Evolutionary conservation across 2,888 invertebrate species (phyloP).

Genomic region (Cataglyphis altisquamis): DNA sequence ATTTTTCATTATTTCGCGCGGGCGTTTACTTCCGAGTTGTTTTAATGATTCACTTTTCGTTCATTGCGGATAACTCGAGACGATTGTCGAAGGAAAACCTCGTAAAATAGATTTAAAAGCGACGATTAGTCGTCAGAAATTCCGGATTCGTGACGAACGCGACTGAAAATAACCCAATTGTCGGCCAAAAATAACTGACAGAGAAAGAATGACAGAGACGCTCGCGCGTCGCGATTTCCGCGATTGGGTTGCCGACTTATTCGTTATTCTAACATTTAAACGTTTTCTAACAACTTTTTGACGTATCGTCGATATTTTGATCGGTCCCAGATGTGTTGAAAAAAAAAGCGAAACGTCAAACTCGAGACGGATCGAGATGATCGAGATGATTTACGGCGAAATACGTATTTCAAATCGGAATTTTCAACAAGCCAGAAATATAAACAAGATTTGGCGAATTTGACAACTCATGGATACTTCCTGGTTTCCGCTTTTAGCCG

Average conservation of each 20-base stretch:
- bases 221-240: constrained; percentile 62
- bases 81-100: not conserved
- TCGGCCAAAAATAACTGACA: constrained; percentile 59
- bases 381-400: not conserved
- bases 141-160: constrained; percentile 61
- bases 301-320: constrained; percentile 61
- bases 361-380: not conserved
- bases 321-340: not conserved
- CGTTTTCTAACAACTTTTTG: constrained; percentile 3
- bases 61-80: not conserved
- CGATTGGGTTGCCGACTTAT: constrained; percentile 38
- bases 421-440: not conserved
- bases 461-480: constrained; percentile 23
- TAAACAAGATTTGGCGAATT: constrained; percentile 16
- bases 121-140: constrained; percentile 52
- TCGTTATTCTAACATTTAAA: constrained; percentile 58
- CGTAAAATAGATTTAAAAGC: constrained; percentile 39
- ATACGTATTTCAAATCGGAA: not conserved
- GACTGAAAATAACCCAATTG: constrained; percentile 60
- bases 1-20: not conserved
- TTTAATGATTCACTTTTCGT: not conserved
- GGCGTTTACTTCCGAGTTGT: not conserved
- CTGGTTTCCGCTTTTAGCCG: constrained; percentile 11
- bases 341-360: not conserved
- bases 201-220: not conserved